Evolutionary conservation across 2,797 vertebrate species (phyloP), one percentile per base, ranked within the genome.

Genomic region (Threskiornis aethiopicus): DNA sequence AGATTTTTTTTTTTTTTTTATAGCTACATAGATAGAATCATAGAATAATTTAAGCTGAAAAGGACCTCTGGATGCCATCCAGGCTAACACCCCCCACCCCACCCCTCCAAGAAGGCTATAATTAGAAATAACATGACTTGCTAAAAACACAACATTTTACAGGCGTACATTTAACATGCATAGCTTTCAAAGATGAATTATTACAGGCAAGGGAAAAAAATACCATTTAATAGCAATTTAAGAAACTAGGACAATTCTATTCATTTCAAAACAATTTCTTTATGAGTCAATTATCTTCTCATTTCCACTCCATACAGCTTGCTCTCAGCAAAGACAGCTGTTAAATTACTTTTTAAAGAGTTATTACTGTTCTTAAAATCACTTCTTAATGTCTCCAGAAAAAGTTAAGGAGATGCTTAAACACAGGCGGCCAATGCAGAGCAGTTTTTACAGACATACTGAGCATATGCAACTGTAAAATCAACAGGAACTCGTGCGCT

Each of bases 251-350:
- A 91, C 62, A 81, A 93, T 93, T 87, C 52, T 86, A 78, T 81
- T 79, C 2, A 91, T 96, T 95, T 94, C 81, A 93, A 96, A 96
- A 85, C 71, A 89, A 89, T 89, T 94, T 94, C 71, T 85, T 94
- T 64, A 78, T 83, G 84, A 96, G 89, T 92, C 89, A 97, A 89
- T 93, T 95, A 95, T 88, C 77, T 82, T 89, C 77, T 94, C 51
- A 84, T 95, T 96, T 94, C 87, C 55, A 80, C 73, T 87, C 54
- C 33, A 19, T 22, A 54, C 51, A 75, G 73, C 78, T 89, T 5
- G 2, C 28, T 94, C n/a, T 69, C 76, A 64, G 66, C 51, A 83
- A 72, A 94, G 86, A 88, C 84, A 96, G 95, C 75, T 91, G 93
- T 71, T 92, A 91, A 94, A 96, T 90, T 65, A 79, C 72, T 87